Evolutionary conservation across 2,888 invertebrate genomes (phyloP), one percentile per base, ranked within the genome.

Genomic region (Calephelis perditalis): DNA sequence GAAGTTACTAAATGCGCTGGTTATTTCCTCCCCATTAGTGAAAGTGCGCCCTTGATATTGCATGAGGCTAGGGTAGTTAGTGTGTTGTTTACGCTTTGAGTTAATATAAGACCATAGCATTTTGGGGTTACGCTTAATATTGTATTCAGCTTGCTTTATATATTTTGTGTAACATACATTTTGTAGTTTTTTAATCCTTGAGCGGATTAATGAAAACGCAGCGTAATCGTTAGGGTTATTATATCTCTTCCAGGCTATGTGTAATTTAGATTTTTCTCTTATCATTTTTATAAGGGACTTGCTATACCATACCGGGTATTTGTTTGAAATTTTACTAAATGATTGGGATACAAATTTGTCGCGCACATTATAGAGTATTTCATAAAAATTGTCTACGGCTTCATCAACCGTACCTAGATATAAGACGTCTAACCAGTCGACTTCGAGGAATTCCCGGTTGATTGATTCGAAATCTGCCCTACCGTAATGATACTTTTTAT

Each of bases 41-140:
- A n/a, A n/a, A n/a, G n/a, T n/a, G n/a, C n/a, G n/a, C n/a, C 47
- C 47, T 47, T 47, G 12, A 47, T 15, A 47, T 47, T 47, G 15
- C 47, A 47, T 47, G 12, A 15, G 47, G 8, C 11, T 15, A 15
- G 9, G 15, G 15, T 12, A 15, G 15, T 11, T 11, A 8, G 47
- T 8, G 3, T 15, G 15, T 7, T 15, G 47, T 5, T 47, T 47
- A 4, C 47, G 12, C 15, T 47, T 47, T 11, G 12, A 47, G 0
- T 12, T 47, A 15, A 47, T 15, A 15, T 47, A 47, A 47, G 47
- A n/a, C n/a, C n/a, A n/a, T n/a, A n/a, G n/a, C n/a, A n/a, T n/a
- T n/a, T n/a, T n/a, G n/a, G n/a, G n/a, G n/a, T n/a, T n/a, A n/a
- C n/a, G n/a, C n/a, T n/a, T n/a, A n/a, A n/a, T n/a, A n/a, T n/a